Conservation (phyloP, 2,797 vertebrate genomes). For the Clarias platycephalus region DNA sequence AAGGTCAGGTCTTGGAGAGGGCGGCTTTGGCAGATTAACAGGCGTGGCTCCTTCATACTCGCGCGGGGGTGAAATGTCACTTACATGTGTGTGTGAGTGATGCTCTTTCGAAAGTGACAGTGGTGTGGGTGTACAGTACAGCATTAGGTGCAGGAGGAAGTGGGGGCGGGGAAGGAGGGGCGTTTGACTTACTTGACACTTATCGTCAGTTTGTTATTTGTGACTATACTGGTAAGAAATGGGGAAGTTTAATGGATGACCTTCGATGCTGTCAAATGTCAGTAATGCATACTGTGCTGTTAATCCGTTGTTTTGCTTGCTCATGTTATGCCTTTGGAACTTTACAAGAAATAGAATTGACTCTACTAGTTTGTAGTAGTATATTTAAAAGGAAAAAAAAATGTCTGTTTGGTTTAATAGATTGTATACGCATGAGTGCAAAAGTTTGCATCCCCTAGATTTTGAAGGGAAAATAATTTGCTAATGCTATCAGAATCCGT, state of each 20-base stretch:
- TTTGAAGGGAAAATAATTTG: background rate
- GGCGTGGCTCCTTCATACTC: slow-evolving; percentile 51
- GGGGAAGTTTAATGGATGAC: background rate
- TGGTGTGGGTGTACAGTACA: slow-evolving; percentile 13
- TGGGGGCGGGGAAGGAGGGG: background rate
- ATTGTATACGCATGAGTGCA: background rate
- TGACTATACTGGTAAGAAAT: background rate
- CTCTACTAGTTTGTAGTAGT: background rate
- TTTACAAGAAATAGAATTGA: background rate
- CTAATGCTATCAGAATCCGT: background rate
- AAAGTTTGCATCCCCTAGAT: background rate
- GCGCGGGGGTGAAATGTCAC: slow-evolving; percentile 47
- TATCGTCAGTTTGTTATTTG: background rate
- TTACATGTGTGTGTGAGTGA: slow-evolving; percentile 8
- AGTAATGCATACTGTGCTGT: background rate
- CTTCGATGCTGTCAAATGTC: slow-evolving; percentile 10
- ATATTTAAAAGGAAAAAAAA: background rate
- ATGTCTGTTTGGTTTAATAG: background rate
- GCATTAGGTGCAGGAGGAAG: slow-evolving; percentile 7
- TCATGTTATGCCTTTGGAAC: background rate
- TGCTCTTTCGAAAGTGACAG: slow-evolving; percentile 13
- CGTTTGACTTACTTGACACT: background rate
- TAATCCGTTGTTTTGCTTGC: background rate
- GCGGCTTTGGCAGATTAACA: slow-evolving; percentile 55
- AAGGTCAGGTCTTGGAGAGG: slow-evolving; percentile 63